These are phyloP conservation scores for Drosophila lacteicornis DNA, from an alignment of 1,140 invertebrate species.

Conservation along the genomic window DNA sequence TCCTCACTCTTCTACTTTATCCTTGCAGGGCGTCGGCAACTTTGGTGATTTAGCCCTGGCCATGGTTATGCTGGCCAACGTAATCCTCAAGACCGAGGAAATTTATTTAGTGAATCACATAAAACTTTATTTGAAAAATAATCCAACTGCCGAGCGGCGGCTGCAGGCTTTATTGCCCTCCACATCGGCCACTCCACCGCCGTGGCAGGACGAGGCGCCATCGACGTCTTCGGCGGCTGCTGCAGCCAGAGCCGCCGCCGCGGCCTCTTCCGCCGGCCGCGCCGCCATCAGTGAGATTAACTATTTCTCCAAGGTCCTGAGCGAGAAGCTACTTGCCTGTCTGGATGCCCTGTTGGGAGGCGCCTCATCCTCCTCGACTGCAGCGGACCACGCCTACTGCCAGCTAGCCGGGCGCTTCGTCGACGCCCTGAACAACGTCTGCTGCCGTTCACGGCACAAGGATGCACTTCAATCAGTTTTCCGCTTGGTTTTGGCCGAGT, in stretches of 20 bases:
- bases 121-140: slow-evolving; percentile 85
- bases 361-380: slow-evolving; percentile 4
- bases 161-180: slow-evolving; percentile 31
- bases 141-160: slow-evolving; percentile 64
- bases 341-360: slow-evolving; percentile 47
- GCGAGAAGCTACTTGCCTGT: slow-evolving; percentile 75
- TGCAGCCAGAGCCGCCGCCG: slow-evolving; percentile 59
- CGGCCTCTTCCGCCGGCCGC: slow-evolving; percentile 8
- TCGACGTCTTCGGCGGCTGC: slow-evolving; percentile 80
- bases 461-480: slow-evolving; percentile 81
- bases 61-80: slow-evolving; percentile 81
- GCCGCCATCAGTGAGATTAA: slow-evolving; percentile 78
- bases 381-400: slow-evolving; percentile 53
- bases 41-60: slow-evolving; percentile 84
- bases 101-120: slow-evolving; percentile 85
- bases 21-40: slow-evolving; percentile 74
- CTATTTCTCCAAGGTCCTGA: slow-evolving; percentile 84
- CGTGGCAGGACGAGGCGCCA: slow-evolving; percentile 69
- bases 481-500: slow-evolving; percentile 78
- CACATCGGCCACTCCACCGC: slow-evolving; percentile 9
- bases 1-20: not conserved
- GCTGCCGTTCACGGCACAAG: slow-evolving; percentile 78
- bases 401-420: slow-evolving; percentile 74
- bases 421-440: slow-evolving; percentile 74
- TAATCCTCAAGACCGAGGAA: slow-evolving; percentile 84